Evolutionary conservation across 1,140 invertebrate genomes (phyloP).

Genomic region (Drosophila rufa): DNA sequence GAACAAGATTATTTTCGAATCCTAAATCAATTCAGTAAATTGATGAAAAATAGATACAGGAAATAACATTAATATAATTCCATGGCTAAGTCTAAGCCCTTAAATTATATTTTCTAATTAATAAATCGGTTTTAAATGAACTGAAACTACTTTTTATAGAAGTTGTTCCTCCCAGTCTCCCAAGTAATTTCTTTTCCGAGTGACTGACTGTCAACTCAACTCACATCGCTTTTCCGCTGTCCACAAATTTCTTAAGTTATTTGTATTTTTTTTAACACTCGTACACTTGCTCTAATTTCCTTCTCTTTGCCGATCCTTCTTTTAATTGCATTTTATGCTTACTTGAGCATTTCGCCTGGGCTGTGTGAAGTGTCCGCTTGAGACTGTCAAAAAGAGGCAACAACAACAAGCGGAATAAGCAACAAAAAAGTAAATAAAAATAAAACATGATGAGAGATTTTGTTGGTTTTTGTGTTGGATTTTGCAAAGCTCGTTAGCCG

Average conservation of each 20-base stretch:
- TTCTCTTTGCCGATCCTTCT: constrained; percentile 16
- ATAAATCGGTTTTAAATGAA: too few relatives aligned
- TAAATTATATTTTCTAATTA: too few relatives aligned
- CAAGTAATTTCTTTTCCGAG: not conserved
- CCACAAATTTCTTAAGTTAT: constrained; percentile 2
- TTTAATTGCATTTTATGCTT: constrained; percentile 54
- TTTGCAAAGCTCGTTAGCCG: constrained; percentile 60
- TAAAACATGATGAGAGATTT: constrained; percentile 4
- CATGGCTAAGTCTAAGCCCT: too few relatives aligned
- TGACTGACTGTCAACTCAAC: not conserved
- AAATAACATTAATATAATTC: too few relatives aligned
- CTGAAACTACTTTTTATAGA: not conserved
- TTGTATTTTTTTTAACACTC: constrained; percentile 7
- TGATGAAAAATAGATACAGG: too few relatives aligned
- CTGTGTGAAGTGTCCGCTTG: constrained; percentile 47
- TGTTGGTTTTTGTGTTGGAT: constrained; percentile 14
- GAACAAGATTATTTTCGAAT: too few relatives aligned
- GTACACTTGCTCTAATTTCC: constrained; percentile 56
- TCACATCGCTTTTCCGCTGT: not conserved
- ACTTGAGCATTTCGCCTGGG: constrained; percentile 32
- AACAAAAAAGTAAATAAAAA: constrained; percentile 14
- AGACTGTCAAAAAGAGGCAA: constrained; percentile 54
- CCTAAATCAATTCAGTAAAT: too few relatives aligned
- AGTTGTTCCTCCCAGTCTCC: too few relatives aligned
- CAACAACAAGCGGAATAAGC: constrained; percentile 1